Percentiles rank a stretch among this genome's conserved stretches.
Conservation (phyloP, 2,888 invertebrate species). For the Xestia sexstrigata region DNA sequence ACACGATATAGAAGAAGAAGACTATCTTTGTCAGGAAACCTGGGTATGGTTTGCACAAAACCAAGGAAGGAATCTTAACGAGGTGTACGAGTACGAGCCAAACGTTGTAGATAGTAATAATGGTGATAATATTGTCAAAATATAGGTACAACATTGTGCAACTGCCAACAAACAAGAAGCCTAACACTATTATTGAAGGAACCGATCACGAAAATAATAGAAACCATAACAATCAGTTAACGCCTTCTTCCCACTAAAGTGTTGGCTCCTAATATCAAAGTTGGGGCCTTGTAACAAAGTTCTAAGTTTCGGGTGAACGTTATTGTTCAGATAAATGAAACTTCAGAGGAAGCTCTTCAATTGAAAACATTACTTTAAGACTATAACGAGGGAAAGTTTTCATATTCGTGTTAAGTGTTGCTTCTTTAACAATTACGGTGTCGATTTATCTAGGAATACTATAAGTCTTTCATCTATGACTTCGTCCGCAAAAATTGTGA, state of each 20-base stretch:
- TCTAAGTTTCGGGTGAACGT: constrained; percentile 53
- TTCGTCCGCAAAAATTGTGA: no score
- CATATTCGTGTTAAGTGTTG: constrained; percentile 29
- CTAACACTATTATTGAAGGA: constrained; percentile 1
- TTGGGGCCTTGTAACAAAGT: constrained; percentile 47
- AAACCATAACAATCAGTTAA: constrained; percentile 47
- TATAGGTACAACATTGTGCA: neutral
- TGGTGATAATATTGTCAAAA: no score
- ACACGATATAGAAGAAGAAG: no score
- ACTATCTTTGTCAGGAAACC: neutral
- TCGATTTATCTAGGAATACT: neutral
- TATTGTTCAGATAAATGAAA: constrained; percentile 60
- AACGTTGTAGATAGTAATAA: no score
- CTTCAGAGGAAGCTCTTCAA: constrained; percentile 49
- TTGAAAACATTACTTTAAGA: constrained; percentile 39
- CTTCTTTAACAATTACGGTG: neutral
- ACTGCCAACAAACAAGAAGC: constrained; percentile 6
- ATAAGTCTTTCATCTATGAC: no score
- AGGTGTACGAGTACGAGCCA: no score
- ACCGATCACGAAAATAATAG: constrained; percentile 37
- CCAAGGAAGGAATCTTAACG: neutral
- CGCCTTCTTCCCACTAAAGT: constrained; percentile 32
- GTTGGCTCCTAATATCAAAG: constrained; percentile 54
- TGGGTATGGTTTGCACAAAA: neutral
- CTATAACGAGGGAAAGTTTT: constrained; percentile 35